phyloP scores from a whole-genome alignment of 2,797 vertebrate species.

The Synanceia verrucosa region DNA sequence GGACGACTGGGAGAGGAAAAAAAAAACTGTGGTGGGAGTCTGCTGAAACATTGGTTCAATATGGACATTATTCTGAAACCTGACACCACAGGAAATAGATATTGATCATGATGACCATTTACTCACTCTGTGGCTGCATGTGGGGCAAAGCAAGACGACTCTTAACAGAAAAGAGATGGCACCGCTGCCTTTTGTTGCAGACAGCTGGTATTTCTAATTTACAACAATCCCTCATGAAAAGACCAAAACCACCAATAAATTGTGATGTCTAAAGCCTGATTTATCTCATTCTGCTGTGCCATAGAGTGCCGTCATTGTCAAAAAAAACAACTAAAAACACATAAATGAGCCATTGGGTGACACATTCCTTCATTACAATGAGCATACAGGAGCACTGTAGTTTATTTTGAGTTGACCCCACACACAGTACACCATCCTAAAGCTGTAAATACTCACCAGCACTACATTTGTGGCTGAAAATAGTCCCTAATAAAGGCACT shows the following conservation, averaged over 20 bases:
- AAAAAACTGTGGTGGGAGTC: slow-evolving; percentile 72
- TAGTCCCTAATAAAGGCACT: background rate
- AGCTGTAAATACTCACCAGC: background rate
- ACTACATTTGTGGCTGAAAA: background rate
- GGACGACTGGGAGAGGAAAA: slow-evolving; percentile 62
- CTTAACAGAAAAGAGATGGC: slow-evolving; percentile 28
- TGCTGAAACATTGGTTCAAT: slow-evolving; percentile 82
- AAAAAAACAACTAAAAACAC: background rate
- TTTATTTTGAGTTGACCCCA: background rate
- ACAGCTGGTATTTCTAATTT: background rate
- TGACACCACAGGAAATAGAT: slow-evolving; percentile 83
- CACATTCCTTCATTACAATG: background rate
- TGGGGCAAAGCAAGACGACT: slow-evolving; percentile 55
- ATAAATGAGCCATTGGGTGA: background rate
- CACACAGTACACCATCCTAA: background rate
- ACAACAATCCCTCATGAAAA: background rate
- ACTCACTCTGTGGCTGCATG: slow-evolving; percentile 69
- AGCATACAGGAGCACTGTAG: background rate
- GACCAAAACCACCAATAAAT: background rate
- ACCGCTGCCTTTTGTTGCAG: slow-evolving; percentile 4
- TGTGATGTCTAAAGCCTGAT: background rate
- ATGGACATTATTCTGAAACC: slow-evolving; percentile 84
- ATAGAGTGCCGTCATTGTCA: background rate
- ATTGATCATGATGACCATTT: slow-evolving; percentile 79
- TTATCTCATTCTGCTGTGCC: background rate